phyloP scores from a whole-genome alignment of 2,888 invertebrate genomes.

The Heterodera filipjevi region DNA sequence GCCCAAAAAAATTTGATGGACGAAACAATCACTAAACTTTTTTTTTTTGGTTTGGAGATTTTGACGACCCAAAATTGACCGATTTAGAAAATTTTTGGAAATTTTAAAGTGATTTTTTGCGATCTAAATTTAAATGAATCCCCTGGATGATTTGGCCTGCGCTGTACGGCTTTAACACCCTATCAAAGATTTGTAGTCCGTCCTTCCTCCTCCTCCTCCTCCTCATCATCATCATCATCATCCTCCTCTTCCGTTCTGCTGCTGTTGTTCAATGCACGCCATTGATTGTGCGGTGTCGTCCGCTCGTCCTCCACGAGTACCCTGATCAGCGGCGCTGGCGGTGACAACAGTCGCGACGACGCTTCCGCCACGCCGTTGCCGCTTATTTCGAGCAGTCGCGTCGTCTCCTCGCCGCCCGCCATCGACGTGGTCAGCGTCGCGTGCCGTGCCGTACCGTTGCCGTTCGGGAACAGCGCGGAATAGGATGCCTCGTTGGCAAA shows the following conservation, averaged over 20 bases:
- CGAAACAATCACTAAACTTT: no score
- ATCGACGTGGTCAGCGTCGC: background rate
- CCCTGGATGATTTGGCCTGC: no score
- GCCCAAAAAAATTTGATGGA: no score
- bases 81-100: no score
- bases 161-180: background rate
- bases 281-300: background rate
- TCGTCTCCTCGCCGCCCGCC: background rate
- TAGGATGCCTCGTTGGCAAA: conserved; percentile 12
- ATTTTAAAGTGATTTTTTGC: no score
- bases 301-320: background rate
- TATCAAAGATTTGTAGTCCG: conserved; percentile 27
- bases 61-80: no score
- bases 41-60: no score
- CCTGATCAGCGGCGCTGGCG: background rate
- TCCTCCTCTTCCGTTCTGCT: conserved; percentile 3
- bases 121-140: no score
- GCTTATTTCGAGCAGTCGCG: background rate
- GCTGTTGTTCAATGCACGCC: background rate
- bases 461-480: background rate
- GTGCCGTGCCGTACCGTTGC: conserved; percentile 13
- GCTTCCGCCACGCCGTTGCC: background rate
- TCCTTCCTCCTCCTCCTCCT: conserved; percentile 23
- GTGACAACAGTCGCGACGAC: background rate
- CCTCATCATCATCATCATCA: no score